These are phyloP conservation scores for Mesaphorura yosii DNA, from an alignment of 1,140 invertebrate genomes.

Conservation along the genomic window DNA sequence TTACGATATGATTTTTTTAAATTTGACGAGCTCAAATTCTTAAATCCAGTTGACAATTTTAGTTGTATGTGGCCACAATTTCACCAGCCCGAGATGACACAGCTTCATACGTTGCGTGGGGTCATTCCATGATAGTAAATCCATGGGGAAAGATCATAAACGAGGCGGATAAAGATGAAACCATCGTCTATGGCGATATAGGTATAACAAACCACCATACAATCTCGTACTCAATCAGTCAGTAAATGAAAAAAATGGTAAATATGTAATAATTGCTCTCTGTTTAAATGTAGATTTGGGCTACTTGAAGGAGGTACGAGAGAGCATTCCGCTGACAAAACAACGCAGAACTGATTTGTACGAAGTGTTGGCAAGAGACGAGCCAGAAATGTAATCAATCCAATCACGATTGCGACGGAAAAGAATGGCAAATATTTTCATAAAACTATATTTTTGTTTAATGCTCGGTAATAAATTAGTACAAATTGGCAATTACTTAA, in stretches of 20 bases:
- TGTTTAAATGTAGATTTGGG: constrained; percentile 50
- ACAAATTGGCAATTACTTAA: too few relatives aligned
- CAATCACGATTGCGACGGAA: too few relatives aligned
- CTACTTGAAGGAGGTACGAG: constrained; percentile 58
- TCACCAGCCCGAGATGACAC: constrained; percentile 44
- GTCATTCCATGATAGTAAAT: constrained; percentile 65
- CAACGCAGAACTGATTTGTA: constrained; percentile 74
- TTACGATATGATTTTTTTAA: constrained; percentile 16
- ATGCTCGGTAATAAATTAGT: too few relatives aligned
- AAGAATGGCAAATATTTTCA: too few relatives aligned
- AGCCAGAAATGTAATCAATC: not conserved
- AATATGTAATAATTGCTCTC: constrained; percentile 26
- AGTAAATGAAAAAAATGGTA: not conserved
- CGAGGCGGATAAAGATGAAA: constrained; percentile 56
- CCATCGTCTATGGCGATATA: constrained; percentile 61
- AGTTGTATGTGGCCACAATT: constrained; percentile 41
- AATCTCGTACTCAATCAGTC: too few relatives aligned
- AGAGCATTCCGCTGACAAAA: constrained; percentile 62
- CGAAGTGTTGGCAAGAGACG: constrained; percentile 39
- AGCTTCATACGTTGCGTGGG: constrained; percentile 74
- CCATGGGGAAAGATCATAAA: constrained; percentile 75
- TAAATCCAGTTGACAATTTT: not conserved
- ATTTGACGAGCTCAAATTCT: not conserved
- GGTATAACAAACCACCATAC: too few relatives aligned
- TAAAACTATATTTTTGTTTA: too few relatives aligned